Conservation (phyloP, 2,888 invertebrate species). For the Epinotia bilunana region DNA sequence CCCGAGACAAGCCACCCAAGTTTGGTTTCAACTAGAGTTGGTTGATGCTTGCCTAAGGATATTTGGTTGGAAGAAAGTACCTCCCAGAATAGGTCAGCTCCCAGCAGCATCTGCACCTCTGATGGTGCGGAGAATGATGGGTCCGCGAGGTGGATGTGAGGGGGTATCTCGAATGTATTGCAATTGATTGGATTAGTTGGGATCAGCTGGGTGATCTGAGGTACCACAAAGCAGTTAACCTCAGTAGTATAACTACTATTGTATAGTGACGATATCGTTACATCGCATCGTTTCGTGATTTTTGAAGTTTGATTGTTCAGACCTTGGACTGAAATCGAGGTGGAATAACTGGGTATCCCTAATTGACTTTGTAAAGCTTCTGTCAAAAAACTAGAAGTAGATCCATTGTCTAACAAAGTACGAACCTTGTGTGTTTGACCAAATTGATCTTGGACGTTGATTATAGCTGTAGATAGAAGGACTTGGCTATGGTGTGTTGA, state of each 20-base stretch:
- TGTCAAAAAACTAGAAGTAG: conserved; percentile 8
- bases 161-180: conserved; percentile 32
- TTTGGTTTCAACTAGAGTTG: conserved; percentile 45
- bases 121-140: neutral
- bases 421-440: conserved; percentile 22
- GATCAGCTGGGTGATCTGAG: conserved; percentile 27
- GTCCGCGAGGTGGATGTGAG: conserved; percentile 23
- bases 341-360: too few relatives aligned
- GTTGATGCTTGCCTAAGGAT: conserved; percentile 43
- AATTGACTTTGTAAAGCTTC: too few relatives aligned
- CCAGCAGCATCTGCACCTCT: too few relatives aligned
- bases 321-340: too few relatives aligned
- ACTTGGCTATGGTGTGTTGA: too few relatives aligned
- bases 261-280: too few relatives aligned
- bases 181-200: conserved; percentile 37
- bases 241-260: too few relatives aligned
- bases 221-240: conserved; percentile 28
- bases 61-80: conserved; percentile 10
- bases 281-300: too few relatives aligned
- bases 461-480: too few relatives aligned
- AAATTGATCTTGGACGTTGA: too few relatives aligned
- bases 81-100: too few relatives aligned
- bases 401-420: conserved; percentile 20
- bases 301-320: too few relatives aligned
- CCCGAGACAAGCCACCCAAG: conserved; percentile 8